phyloP scores from a whole-genome alignment of 1,140 invertebrate species.

The Halictus rubicundus region DNA sequence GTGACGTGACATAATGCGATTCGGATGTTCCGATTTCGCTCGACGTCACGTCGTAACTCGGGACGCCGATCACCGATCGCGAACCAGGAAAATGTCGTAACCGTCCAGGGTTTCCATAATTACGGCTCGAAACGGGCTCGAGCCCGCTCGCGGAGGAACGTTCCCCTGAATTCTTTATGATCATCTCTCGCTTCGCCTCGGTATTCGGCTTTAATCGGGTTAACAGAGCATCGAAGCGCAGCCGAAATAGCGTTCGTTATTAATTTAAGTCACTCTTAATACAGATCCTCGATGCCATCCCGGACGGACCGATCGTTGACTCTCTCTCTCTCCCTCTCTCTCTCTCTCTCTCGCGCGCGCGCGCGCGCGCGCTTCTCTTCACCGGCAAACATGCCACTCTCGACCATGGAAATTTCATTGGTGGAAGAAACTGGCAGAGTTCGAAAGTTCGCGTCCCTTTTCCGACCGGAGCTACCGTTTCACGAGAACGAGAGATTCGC shows the following conservation, averaged over 20 bases:
- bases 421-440: conserved; percentile 33
- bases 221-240: conserved; percentile 71
- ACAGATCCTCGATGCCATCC: conserved; percentile 34
- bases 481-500: no score
- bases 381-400: conserved; percentile 4
- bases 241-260: conserved; percentile 72
- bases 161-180: conserved; percentile 71
- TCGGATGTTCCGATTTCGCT: conserved; percentile 31
- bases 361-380: not conserved
- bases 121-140: conserved; percentile 57
- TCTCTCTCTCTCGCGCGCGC: not conserved
- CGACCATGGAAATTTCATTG: conserved; percentile 45
- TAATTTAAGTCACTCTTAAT: conserved; percentile 69
- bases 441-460: conserved; percentile 33
- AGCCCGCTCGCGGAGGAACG: conserved; percentile 58
- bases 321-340: conserved; percentile 18
- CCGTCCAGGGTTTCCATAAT: conserved; percentile 68
- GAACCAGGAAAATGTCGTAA: conserved; percentile 60
- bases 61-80: conserved; percentile 28
- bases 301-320: conserved; percentile 56
- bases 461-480: not conserved
- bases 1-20: conserved; percentile 68
- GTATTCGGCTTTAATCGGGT: conserved; percentile 70
- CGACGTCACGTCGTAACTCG: conserved; percentile 18
- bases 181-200: conserved; percentile 60